These are phyloP conservation scores for Enteromius mattozi DNA, from an alignment of 2,797 vertebrate genomes.

Conservation along the genomic window DNA sequence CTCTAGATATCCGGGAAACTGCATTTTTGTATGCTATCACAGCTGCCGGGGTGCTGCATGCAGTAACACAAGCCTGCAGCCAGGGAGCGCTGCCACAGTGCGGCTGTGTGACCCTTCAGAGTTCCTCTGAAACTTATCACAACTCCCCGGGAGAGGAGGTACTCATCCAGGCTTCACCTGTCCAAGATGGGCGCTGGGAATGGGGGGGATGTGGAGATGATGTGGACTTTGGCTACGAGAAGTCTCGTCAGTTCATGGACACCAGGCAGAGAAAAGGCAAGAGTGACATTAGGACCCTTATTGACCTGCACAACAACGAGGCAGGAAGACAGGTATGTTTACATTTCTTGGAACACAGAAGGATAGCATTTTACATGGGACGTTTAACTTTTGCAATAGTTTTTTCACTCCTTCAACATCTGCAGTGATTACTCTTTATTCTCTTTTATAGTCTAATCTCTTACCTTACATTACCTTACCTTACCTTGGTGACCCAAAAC, in stretches of 20 bases:
- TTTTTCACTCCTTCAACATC: neutral
- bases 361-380: neutral
- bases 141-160: slow-evolving; percentile 62
- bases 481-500: too few relatives aligned
- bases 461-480: neutral
- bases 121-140: slow-evolving; percentile 77
- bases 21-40: slow-evolving; percentile 96
- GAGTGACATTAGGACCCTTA: slow-evolving; percentile 92
- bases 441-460: neutral
- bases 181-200: slow-evolving; percentile 89
- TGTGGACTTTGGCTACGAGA: slow-evolving; percentile 95
- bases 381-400: neutral
- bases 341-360: neutral
- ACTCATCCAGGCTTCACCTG: slow-evolving; percentile 58
- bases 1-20: slow-evolving; percentile 93
- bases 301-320: slow-evolving; percentile 97
- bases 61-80: slow-evolving; percentile 96
- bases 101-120: slow-evolving; percentile 88
- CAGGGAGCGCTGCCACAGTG: slow-evolving; percentile 96
- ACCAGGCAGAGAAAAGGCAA: slow-evolving; percentile 89
- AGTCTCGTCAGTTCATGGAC: slow-evolving; percentile 96
- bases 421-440: neutral
- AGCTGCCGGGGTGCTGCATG: slow-evolving; percentile 90
- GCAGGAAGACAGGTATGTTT: slow-evolving; percentile 90
- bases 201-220: slow-evolving; percentile 98